Base-by-base conservation (phyloP, 1,140 invertebrate genomes). In the Lepidurus couesii region DNA sequence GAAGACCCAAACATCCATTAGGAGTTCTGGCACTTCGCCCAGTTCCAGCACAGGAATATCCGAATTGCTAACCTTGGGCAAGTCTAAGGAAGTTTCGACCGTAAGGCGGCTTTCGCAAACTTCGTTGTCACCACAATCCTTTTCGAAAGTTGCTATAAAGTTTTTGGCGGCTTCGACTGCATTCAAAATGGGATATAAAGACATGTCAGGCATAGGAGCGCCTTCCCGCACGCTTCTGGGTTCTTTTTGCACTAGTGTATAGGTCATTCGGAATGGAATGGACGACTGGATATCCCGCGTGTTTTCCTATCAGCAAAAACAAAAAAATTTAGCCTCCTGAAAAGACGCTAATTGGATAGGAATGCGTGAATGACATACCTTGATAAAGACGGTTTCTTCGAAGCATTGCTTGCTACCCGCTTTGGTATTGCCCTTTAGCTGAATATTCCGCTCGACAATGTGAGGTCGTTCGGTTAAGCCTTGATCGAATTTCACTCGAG, bases 81-180 rank as follows among this genome's bases (percentile, higher is more conserved):
- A 85, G 82, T 90, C 86, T 1, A 94, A 84, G 77, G 86, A 85
- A 10, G 91, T 90, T n/a, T 87, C 84, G 0, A 96, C 84, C 78
- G 88, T 85, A n/a, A 98, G 84, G 83, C 96, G 89, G 84, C 95
- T 97, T 82, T 94, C 89, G 84, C 96, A 98, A 34, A 94, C 87
- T 82, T 96, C 94, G 83, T 98, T 94, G 0, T 89, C 86, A 8
- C 95, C 96, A 84, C 96, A 98, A 83, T 98, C 94, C 85, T 97
- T 97, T 77, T 95, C 90, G 86, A 98, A 97, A 34, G 90, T 92
- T 3, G 93, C 95, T 82, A 92, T 88, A 82, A 97, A 96, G 6
- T 90, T 86, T 81, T 91, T 90, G 10, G 90, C 90, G 0, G 95
- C 94, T 83, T 93, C 90, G 80, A 93, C 93, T 81, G 94, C 91